Evolutionary conservation across 2,888 invertebrate species (phyloP).

Genomic region (Drosophila algonquin): DNA sequence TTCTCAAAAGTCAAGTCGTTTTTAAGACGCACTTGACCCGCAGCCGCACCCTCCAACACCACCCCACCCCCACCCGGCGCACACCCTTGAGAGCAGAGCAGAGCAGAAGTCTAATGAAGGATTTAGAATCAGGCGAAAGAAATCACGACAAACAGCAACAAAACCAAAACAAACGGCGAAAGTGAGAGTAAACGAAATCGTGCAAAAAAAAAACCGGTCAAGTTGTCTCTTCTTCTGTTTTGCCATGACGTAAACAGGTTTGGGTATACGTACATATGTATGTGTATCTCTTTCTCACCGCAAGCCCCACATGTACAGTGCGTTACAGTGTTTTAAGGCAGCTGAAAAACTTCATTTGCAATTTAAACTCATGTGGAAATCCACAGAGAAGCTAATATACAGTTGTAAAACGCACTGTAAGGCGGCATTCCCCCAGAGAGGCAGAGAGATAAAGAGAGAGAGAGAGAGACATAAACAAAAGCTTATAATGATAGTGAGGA

Average conservation of each 20-base stretch:
- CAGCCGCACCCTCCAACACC: conserved; percentile 11
- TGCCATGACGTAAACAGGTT: conserved; percentile 75
- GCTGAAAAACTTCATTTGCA: not conserved
- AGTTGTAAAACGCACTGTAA: not conserved
- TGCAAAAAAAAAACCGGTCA: conserved; percentile 46
- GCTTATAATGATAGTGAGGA: conserved; percentile 51
- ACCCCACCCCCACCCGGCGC: conserved; percentile 22
- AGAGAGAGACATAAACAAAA: conserved; percentile 39
- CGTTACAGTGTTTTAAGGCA: not conserved
- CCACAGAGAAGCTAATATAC: not conserved
- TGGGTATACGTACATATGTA: conserved; percentile 9
- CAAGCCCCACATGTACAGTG: conserved; percentile 7
- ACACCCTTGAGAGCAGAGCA: conserved; percentile 27
- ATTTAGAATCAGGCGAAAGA: conserved; percentile 56
- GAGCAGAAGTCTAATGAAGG: conserved; percentile 57
- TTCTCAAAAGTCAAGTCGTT: conserved; percentile 38
- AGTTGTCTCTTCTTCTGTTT: conserved; percentile 41
- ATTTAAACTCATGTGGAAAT: not conserved
- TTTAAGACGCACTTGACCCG: conserved; percentile 67
- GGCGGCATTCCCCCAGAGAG: too few species aligned
- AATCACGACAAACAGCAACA: conserved; percentile 38
- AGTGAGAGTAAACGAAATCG: conserved; percentile 60
- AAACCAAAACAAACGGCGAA: conserved; percentile 45
- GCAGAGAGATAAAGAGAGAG: not conserved
- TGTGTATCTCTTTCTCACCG: conserved; percentile 1